Base-by-base conservation (phyloP, 2,113 vertebrate species). In the Sylvietta virens region DNA sequence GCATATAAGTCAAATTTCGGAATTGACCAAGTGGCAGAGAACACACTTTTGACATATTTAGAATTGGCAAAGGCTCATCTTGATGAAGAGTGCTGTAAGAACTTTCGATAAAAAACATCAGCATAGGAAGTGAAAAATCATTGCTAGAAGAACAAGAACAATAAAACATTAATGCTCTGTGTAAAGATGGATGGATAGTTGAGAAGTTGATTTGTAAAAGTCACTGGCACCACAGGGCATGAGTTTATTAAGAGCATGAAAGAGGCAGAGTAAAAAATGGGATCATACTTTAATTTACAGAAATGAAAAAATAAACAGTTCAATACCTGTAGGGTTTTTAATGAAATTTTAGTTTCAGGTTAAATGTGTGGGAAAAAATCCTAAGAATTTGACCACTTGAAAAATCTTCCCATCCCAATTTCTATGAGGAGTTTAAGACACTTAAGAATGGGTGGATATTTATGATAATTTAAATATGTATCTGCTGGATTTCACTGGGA, bases 111-210 rank as follows among this genome's bases (percentile, higher is more conserved):
- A 82, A 84, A 96, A 95, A 88, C n/a, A 66, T 80, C 62, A 92
- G 74, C 71, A 90, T 44, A 93, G 74, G 64, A 97, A 95, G 74
- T 82, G 60, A 96, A 94, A 96, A 95, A 91, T 86, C 74, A 95
- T 95, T 94, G 79, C 42, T 77, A 69, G 51, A 47, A 83, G 93
- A 90, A 88, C 39, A 66, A 91, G 85, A 94, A 73, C 91, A 95
- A 95, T 94, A 83, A 95, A 96, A 90, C 81, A 86, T 93, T 93
- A 94, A 95, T 83, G 60, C 17, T 77, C 13, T 66, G 13, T 73
- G 64, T 92, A 82, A 88, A 95, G 87, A 95, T 30, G 88, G 92
- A 95, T 95, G 78, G 60, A n/a, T 90, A 76, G 50, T 88, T 58
- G 58, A 95, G 67, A 62, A 83, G 74, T 18, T 94, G 90, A 94